Percentiles rank a stretch among this genome's conserved stretches.
phyloP scores from a whole-genome alignment of 2,888 invertebrate species.

The Sepiola atlantica region DNA sequence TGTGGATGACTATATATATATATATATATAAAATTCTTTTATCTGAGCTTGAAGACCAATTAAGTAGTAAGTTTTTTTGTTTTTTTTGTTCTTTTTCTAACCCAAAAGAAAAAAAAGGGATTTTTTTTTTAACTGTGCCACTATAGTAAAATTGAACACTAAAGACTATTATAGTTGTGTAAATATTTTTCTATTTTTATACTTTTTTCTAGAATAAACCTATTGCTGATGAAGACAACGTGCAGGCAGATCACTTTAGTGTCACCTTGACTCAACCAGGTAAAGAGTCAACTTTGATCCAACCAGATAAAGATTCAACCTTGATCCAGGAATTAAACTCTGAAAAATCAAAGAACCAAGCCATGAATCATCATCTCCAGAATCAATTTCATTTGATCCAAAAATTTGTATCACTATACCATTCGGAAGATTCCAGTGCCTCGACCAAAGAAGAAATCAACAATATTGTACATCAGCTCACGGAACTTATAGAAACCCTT shows the following conservation, averaged over 20 bases:
- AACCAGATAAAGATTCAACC: not conserved
- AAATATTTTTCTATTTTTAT: not conserved
- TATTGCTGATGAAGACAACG: not conserved
- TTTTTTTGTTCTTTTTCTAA: too few relatives aligned
- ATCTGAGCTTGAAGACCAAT: too few relatives aligned
- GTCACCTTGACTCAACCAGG: not conserved
- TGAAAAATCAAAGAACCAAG: not conserved
- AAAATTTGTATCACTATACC: not conserved
- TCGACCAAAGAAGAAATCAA: not conserved
- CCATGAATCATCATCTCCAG: not conserved
- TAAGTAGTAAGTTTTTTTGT: too few relatives aligned
- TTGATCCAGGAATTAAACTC: not conserved
- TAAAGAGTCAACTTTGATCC: not conserved
- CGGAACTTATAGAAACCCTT: not conserved
- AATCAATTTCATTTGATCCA: not conserved
- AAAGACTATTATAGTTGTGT: not conserved
- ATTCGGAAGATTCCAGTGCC: not conserved
- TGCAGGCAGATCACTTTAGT: not conserved
- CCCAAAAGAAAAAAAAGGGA: too few relatives aligned
- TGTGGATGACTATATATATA: too few relatives aligned
- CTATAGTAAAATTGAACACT: too few relatives aligned
- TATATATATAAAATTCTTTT: too few relatives aligned
- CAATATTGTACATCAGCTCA: not conserved
- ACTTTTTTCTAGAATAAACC: not conserved
- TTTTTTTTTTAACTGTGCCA: too few relatives aligned